Conservation (phyloP, 2,113 vertebrate genomes). For the Microtus ochrogaster region DNA sequence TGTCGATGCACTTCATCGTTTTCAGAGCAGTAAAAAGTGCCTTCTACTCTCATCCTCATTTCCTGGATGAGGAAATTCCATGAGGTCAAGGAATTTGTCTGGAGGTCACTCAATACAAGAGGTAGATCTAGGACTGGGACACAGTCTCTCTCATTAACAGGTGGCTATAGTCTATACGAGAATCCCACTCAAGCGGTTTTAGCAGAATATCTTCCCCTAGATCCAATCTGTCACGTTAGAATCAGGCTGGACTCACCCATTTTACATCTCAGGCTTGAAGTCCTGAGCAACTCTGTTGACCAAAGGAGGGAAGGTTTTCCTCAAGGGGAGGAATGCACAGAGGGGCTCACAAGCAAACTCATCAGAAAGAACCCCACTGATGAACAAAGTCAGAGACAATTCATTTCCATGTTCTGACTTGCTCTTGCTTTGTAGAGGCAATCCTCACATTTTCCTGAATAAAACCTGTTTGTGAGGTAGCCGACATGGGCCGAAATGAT, state of each 20-base stretch:
- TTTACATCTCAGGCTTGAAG: conserved; percentile 1
- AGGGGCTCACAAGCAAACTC: neutral
- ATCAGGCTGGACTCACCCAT: neutral
- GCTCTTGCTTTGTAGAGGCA: conserved; percentile 3
- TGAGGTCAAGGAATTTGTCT: neutral
- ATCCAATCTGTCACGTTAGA: neutral
- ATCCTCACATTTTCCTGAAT: neutral
- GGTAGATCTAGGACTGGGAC: neutral
- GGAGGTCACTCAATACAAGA: neutral
- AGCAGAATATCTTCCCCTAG: neutral
- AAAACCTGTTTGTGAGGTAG: neutral
- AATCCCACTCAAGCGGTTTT: neutral
- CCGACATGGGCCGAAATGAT: neutral
- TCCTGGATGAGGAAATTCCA: neutral
- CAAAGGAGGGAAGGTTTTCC: neutral
- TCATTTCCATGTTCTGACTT: neutral
- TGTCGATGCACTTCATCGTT: neutral
- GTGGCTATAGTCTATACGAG: neutral
- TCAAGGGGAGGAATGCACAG: neutral
- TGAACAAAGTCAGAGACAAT: neutral
- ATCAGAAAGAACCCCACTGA: neutral
- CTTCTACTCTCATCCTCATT: neutral
- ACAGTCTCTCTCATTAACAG: too few relatives aligned
- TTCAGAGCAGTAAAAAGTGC: neutral
- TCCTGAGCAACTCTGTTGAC: neutral